Evolutionary conservation across 2,797 vertebrate genomes (phyloP), one percentile per base, ranked within the genome.

Genomic region (Danio albolineatus): DNA sequence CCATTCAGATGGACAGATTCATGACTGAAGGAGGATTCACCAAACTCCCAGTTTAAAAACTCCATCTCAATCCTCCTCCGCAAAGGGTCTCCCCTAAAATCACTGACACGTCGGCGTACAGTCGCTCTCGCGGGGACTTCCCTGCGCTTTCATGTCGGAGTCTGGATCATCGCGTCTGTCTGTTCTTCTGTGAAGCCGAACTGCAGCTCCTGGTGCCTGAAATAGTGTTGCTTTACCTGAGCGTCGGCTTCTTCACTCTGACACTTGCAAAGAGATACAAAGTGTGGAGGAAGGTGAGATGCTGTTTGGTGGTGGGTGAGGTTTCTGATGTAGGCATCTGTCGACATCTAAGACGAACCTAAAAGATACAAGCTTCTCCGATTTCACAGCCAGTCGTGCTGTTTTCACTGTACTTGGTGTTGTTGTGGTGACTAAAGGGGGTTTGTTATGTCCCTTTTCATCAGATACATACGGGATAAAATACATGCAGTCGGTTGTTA

Each of bases 171-270:
- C 64, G 64, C 17, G 57, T 73, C 36, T 82, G 16, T n/a, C 46
- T 81, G 19, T 57, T 64, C 48, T 39, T 39, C 43, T 76, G 7
- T 76, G 74, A 82, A 57, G 51, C 48, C 6, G 7, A 39, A 16
- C 64, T 54, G 21, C 76, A 61, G 62, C 36, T 59, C 56, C 13
- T 17, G 13, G 19, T 75, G 38, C 76, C 66, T 70, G 53, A 79
- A 83, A 83, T 79, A 75, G 54, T 14, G 56, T 49, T 48, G 16
- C 16, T 76, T 17, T 39, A 73, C 75, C 70, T 79, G 61, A 44
- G 80, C 28, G 48, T 56, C 36, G 28, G 75, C 48, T 66, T 77
- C 70, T 61, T 73, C 75, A 66, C 75, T 44, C 54, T 61, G 66
- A 73, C 69, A 60, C 43, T 36, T 49, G 19, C 28, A 66, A 5